These are phyloP conservation scores for Leuciscus waleckii DNA, from an alignment of 2,797 vertebrate genomes.

Conservation along the genomic window DNA sequence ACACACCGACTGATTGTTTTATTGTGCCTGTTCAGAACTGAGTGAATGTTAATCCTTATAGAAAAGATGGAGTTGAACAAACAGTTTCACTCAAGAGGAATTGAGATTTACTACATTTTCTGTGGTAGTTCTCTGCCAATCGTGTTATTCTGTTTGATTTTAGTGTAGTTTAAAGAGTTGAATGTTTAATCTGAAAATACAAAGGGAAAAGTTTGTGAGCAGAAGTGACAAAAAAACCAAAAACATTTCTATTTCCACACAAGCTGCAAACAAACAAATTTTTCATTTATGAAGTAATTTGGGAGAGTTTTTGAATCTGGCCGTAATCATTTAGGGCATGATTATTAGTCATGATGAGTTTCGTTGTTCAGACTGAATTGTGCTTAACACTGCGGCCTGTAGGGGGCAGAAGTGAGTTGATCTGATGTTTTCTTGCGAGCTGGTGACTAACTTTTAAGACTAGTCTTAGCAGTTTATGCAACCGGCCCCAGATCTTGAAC, in stretches of 20 bases:
- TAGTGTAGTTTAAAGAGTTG: neutral
- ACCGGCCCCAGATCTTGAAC: no score
- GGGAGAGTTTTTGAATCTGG: neutral
- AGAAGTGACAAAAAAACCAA: neutral
- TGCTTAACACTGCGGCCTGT: neutral
- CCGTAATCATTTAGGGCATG: neutral
- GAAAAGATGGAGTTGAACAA: neutral
- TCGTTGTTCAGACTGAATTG: neutral
- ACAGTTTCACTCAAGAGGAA: neutral
- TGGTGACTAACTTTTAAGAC: no score
- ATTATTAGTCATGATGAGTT: neutral
- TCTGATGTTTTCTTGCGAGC: neutral
- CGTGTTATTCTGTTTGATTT: neutral
- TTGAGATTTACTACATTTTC: neutral
- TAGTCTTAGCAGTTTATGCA: no score
- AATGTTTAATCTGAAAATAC: neutral
- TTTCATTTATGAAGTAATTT: neutral
- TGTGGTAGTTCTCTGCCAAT: neutral
- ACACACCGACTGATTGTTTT: neutral
- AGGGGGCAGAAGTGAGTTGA: neutral
- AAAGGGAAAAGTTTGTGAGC: neutral
- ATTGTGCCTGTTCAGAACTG: neutral
- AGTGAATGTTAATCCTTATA: neutral
- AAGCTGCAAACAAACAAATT: neutral
- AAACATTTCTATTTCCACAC: neutral